Conservation (phyloP, 2,888 invertebrate species). For the Dryobota labecula region DNA sequence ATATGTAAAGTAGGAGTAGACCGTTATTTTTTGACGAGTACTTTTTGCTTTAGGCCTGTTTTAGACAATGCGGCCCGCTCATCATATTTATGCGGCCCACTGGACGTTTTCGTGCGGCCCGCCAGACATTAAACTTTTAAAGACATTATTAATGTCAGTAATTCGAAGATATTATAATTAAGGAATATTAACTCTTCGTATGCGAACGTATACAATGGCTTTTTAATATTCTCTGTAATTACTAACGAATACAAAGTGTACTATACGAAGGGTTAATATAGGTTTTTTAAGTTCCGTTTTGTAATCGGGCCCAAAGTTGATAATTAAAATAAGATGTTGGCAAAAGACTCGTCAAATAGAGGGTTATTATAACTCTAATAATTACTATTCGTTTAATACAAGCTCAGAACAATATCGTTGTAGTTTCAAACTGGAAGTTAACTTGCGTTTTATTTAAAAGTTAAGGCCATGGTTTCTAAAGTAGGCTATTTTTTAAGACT, state of each 20-base stretch:
- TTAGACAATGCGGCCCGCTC: conserved; percentile 4
- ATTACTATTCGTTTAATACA: conserved; percentile 41
- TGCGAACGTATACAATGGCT: no score
- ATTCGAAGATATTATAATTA: background rate
- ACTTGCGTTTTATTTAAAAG: conserved; percentile 31
- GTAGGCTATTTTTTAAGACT: conserved; percentile 42
- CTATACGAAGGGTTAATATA: no score
- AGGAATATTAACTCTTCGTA: no score
- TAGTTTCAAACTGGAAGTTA: conserved; percentile 35
- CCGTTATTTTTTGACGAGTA: conserved; percentile 24
- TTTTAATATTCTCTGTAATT: no score
- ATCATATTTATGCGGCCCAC: conserved; percentile 5
- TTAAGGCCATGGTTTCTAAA: conserved; percentile 53
- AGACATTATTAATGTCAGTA: no score
- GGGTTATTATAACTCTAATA: conserved; percentile 15
- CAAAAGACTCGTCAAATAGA: conserved; percentile 30
- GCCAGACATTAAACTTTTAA: background rate
- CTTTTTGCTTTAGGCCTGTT: background rate
- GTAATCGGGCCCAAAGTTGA: background rate
- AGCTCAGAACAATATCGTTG: conserved; percentile 56
- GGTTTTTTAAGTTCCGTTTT: background rate
- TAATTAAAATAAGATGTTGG: background rate
- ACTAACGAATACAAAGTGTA: no score
- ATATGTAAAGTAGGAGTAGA: background rate
- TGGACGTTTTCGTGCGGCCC: background rate